These are phyloP conservation scores for Melanotaenia boesemani DNA, from an alignment of 2,797 vertebrate genomes.

Conservation along the genomic window DNA sequence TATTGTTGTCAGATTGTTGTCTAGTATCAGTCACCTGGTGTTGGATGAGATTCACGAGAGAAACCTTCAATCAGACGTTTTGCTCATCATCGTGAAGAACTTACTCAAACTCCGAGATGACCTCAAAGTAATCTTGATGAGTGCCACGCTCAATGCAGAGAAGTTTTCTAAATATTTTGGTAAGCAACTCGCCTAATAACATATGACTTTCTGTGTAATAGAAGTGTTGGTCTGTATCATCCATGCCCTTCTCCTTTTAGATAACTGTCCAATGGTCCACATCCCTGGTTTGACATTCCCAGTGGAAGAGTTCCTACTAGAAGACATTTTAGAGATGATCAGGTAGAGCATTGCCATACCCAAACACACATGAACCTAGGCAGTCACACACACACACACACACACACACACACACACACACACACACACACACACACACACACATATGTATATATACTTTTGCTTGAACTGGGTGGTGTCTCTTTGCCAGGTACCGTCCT, in stretches of 20 bases:
- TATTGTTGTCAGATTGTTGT: conserved; percentile 82
- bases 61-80: conserved; percentile 95
- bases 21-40: conserved; percentile 92
- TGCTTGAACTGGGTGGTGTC: neutral
- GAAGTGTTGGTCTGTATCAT: neutral
- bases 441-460: neutral
- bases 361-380: neutral
- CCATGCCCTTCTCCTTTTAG: conserved; percentile 68
- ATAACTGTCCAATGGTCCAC: conserved; percentile 93
- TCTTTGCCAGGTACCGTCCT: conserved; percentile 84
- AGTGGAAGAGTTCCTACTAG: conserved; percentile 92
- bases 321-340: conserved; percentile 93
- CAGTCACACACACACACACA: neutral
- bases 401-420: neutral
- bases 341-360: conserved; percentile 75
- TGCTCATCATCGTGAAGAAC: conserved; percentile 94
- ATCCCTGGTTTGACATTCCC: conserved; percentile 97
- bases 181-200: conserved; percentile 50
- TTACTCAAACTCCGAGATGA: conserved; percentile 87
- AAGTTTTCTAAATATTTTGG: conserved; percentile 98
- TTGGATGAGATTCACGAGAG: conserved; percentile 98
- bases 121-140: conserved; percentile 95
- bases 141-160: conserved; percentile 96
- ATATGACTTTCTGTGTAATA: neutral
- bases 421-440: neutral